These are phyloP conservation scores for Pristionchus fissidentatus DNA, from an alignment of 2,888 invertebrate species.

Conservation along the genomic window DNA sequence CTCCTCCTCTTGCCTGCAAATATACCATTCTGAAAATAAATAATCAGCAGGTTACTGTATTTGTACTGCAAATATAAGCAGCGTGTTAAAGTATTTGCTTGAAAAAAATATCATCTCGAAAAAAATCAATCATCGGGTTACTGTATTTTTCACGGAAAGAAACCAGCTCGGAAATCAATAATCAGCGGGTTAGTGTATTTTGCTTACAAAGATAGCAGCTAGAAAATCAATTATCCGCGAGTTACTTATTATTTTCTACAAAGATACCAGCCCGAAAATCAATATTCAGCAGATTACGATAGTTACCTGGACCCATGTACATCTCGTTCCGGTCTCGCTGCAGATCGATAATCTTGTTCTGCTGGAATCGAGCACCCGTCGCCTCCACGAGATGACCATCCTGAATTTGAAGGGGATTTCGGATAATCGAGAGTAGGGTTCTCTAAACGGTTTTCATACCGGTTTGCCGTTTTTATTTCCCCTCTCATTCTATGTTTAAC, in stretches of 20 bases:
- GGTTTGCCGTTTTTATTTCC: too few relatives aligned
- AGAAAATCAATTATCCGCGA: not conserved
- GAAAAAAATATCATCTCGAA: too few relatives aligned
- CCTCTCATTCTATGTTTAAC: too few relatives aligned
- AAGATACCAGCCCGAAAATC: too few relatives aligned
- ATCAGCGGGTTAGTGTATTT: too few relatives aligned
- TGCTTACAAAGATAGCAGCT: not conserved
- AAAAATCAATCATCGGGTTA: too few relatives aligned
- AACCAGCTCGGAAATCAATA: too few relatives aligned
- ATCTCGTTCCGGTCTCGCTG: slow-evolving; percentile 23
- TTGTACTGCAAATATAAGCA: not conserved
- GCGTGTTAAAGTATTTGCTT: too few relatives aligned
- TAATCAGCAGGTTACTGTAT: not conserved
- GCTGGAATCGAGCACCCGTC: slow-evolving; percentile 2
- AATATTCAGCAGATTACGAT: too few relatives aligned
- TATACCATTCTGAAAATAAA: not conserved
- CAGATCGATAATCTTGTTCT: slow-evolving; percentile 14
- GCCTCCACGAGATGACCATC: slow-evolving; percentile 39
- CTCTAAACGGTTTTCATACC: too few relatives aligned
- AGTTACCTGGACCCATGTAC: slow-evolving; percentile 46
- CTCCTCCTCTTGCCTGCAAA: not conserved
- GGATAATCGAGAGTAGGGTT: not conserved
- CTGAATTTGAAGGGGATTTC: not conserved
- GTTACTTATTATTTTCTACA: too few relatives aligned
- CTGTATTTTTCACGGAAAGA: too few relatives aligned